Evolutionary conservation across 2,888 invertebrate species (phyloP).

Genomic region (Cephus runcator): DNA sequence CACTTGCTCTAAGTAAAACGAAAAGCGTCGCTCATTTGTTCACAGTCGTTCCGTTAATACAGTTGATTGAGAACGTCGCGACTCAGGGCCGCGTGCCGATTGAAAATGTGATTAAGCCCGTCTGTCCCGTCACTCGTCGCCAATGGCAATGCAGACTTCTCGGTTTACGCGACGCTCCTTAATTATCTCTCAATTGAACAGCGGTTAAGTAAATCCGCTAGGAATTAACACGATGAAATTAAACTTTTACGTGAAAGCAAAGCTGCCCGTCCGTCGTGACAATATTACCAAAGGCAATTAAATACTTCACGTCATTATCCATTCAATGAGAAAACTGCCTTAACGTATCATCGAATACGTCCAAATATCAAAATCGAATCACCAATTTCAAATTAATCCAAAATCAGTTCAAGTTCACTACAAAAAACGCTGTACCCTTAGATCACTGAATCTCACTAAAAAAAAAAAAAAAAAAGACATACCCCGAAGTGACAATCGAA

Average conservation of each 20-base stretch:
- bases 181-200: conserved; percentile 27
- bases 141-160: not conserved
- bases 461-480: not conserved
- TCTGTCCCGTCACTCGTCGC: conserved; percentile 12
- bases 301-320: not conserved
- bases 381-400: not conserved
- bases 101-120: conserved; percentile 35
- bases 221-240: conserved; percentile 25
- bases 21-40: not conserved
- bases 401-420: not conserved
- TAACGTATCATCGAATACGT: not conserved
- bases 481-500: not conserved
- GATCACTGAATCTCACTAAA: too few relatives aligned
- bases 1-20: not conserved
- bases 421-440: too few relatives aligned
- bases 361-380: not conserved
- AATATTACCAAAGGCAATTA: not conserved
- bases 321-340: not conserved
- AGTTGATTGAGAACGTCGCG: conserved; percentile 8
- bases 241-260: conserved; percentile 21
- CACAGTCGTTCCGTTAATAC: not conserved
- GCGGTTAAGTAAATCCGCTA: conserved; percentile 35
- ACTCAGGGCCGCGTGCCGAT: conserved; percentile 16
- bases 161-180: conserved; percentile 22
- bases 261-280: not conserved